These are phyloP conservation scores for Steinernema khuongi DNA, from an alignment of 1,140 invertebrate species.

Conservation along the genomic window DNA sequence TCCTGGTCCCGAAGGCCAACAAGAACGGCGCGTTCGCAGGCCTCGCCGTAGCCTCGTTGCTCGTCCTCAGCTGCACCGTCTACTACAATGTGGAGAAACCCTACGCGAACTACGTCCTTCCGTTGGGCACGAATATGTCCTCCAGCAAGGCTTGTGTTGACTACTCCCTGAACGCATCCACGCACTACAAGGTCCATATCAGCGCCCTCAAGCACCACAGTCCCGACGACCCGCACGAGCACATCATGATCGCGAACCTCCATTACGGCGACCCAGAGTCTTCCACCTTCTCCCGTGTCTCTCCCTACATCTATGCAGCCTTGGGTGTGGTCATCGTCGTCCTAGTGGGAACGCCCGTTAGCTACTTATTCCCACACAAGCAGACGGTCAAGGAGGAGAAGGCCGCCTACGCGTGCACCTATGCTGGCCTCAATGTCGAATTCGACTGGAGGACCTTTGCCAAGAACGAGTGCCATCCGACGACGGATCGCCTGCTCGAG, in stretches of 20 bases:
- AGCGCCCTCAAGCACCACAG: conserved; percentile 17
- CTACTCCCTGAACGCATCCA: background rate
- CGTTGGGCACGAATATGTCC: background rate
- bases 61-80: conserved; percentile 11
- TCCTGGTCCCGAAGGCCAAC: conserved; percentile 59
- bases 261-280: conserved; percentile 20
- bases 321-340: conserved; percentile 4
- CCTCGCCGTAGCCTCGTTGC: background rate
- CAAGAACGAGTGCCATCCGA: background rate
- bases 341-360: background rate
- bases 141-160: conserved; percentile 13
- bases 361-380: conserved; percentile 13
- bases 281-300: conserved; percentile 3
- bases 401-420: conserved; percentile 17
- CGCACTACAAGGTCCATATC: conserved; percentile 18
- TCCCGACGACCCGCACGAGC: background rate
- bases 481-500: background rate
- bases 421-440: conserved; percentile 14
- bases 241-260: background rate
- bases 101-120: conserved; percentile 24
- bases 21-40: conserved; percentile 41
- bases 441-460: conserved; percentile 18
- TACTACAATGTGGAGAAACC: conserved; percentile 25
- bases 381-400: background rate
- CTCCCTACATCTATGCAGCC: conserved; percentile 20